These are phyloP conservation scores for Lanistes nyassanus DNA, from an alignment of 1,140 invertebrate species.

Conservation along the genomic window DNA sequence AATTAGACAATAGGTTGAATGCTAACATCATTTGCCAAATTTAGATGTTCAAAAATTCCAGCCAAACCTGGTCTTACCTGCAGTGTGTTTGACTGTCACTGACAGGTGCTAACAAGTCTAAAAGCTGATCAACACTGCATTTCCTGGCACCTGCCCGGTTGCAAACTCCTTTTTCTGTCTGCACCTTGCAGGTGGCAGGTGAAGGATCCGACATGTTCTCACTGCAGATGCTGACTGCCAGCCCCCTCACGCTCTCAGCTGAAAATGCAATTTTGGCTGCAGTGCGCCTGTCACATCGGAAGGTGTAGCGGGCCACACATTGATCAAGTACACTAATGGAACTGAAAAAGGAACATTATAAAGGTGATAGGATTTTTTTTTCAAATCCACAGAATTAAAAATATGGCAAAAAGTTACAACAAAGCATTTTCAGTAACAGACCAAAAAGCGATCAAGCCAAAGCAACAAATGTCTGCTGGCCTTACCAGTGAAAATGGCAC, in stretches of 20 bases:
- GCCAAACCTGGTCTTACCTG: conserved; percentile 7
- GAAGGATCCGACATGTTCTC: background rate
- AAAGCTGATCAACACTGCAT: conserved; percentile 13
- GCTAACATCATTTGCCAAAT: no score
- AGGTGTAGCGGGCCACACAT: conserved; percentile 26
- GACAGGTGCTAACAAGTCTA: background rate
- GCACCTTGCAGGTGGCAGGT: background rate
- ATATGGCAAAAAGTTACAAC: no score
- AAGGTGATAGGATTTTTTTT: no score
- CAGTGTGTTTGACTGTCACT: conserved; percentile 1
- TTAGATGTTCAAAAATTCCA: background rate
- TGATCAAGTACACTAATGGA: conserved; percentile 11
- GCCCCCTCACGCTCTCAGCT: background rate
- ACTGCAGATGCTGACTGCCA: conserved; percentile 10
- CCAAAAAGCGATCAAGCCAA: no score
- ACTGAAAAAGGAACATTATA: background rate
- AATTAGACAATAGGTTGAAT: no score
- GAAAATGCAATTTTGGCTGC: background rate
- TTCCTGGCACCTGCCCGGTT: background rate
- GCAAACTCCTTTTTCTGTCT: background rate
- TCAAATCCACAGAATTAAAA: no score
- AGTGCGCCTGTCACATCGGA: conserved; percentile 16
- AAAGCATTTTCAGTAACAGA: no score
- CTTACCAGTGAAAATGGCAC: no score
- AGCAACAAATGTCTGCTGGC: no score